phyloP scores from a whole-genome alignment of 2,797 vertebrate species.

The Ambastaia sidthimunki region DNA sequence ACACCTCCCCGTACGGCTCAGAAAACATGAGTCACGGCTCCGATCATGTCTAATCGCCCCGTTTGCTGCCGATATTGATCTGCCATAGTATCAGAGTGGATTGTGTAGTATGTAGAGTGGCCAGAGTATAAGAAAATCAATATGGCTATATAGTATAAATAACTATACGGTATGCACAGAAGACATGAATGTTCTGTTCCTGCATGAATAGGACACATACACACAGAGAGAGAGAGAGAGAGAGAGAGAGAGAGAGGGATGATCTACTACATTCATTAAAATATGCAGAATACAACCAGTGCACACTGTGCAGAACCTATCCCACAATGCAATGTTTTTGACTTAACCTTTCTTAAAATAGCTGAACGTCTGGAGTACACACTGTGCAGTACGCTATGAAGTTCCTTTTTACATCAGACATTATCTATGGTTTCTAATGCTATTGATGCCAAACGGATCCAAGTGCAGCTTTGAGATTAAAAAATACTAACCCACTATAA shows the following conservation, averaged over 20 bases:
- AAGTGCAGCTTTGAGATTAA: too few species aligned
- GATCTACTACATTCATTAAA: neutral
- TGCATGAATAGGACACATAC: neutral
- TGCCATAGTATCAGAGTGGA: conserved; percentile 13
- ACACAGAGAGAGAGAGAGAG: neutral
- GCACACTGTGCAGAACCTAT: too few species aligned
- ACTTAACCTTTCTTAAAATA: neutral
- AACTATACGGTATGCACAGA: conserved; percentile 3
- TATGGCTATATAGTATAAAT: conserved; percentile 23
- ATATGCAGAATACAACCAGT: neutral
- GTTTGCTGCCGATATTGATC: conserved; percentile 43
- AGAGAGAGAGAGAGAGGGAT: neutral
- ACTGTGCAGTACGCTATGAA: too few species aligned
- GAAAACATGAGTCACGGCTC: conserved; percentile 42
- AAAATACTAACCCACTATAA: too few species aligned
- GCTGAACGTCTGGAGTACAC: too few species aligned
- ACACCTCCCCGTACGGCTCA: neutral
- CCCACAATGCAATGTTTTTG: neutral
- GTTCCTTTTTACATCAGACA: too few species aligned
- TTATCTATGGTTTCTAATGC: too few species aligned
- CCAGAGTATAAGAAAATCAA: conserved; percentile 53
- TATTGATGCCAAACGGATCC: too few species aligned
- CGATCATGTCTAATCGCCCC: conserved; percentile 43
- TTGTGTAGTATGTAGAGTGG: conserved; percentile 11
- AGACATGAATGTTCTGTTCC: neutral